Evolutionary conservation across 1,140 invertebrate genomes (phyloP).

Genomic region (Cherax destructor): DNA sequence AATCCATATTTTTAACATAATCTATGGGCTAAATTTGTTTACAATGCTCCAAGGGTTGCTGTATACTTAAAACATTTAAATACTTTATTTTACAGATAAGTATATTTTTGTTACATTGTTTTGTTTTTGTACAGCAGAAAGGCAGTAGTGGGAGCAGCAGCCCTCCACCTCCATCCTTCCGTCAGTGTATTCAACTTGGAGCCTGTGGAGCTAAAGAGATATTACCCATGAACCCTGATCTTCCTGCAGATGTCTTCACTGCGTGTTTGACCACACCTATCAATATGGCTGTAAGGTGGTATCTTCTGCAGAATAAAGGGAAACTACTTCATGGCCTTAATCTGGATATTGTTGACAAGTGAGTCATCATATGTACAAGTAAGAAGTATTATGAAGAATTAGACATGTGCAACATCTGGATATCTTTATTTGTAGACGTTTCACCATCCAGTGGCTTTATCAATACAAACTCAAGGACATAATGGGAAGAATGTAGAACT

Average conservation of each 20-base stretch:
- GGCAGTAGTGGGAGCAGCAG: slow-evolving; percentile 28
- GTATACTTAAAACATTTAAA: too few species aligned
- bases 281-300: slow-evolving; percentile 96
- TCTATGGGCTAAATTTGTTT: too few species aligned
- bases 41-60: too few species aligned
- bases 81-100: too few species aligned
- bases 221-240: slow-evolving; percentile 97
- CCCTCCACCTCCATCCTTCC: slow-evolving; percentile 43
- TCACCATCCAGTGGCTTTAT: too few species aligned
- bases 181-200: slow-evolving; percentile 92
- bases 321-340: slow-evolving; percentile 62
- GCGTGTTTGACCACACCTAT: slow-evolving; percentile 98
- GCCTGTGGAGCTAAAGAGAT: slow-evolving; percentile 94
- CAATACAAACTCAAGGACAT: too few species aligned
- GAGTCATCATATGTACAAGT: slow-evolving; percentile 5
- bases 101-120: too few species aligned
- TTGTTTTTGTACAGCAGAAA: slow-evolving; percentile 9
- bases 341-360: slow-evolving; percentile 71
- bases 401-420: too few species aligned
- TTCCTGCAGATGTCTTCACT: slow-evolving; percentile 99
- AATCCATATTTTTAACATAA: too few species aligned
- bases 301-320: slow-evolving; percentile 71
- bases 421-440: too few species aligned
- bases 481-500: too few species aligned
- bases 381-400: too few species aligned